phyloP scores from a whole-genome alignment of 2,797 vertebrate genomes.

The Cynodonichthys magdalenae region DNA sequence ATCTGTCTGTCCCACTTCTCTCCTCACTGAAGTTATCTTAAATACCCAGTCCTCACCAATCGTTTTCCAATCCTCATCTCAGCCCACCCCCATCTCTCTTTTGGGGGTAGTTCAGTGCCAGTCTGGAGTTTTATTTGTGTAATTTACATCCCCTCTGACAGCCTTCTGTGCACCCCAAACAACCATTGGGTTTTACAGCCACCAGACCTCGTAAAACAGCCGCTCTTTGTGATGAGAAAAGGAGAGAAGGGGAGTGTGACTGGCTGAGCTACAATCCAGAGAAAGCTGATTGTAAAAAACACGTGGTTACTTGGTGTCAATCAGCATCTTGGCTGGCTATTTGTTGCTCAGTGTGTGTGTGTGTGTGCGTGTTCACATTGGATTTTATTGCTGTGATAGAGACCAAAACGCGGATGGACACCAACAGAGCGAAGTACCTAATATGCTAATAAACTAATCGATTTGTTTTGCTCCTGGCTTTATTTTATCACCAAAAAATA shows the following conservation, averaged over 20 bases:
- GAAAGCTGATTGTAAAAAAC: slow-evolving; percentile 67
- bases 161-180: slow-evolving; percentile 63
- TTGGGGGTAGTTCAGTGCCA: slow-evolving; percentile 64
- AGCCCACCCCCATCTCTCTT: slow-evolving; percentile 31
- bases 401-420: not conserved
- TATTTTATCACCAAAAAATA: too few relatives aligned
- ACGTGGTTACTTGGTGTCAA: slow-evolving; percentile 46
- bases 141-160: slow-evolving; percentile 77
- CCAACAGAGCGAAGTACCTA: not conserved
- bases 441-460: too few relatives aligned
- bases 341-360: slow-evolving; percentile 14
- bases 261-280: slow-evolving; percentile 63
- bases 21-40: slow-evolving; percentile 50
- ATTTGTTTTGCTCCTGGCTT: too few relatives aligned
- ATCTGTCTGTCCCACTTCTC: slow-evolving; percentile 17
- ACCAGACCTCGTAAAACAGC: slow-evolving; percentile 75
- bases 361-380: slow-evolving; percentile 4
- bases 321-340: slow-evolving; percentile 44
- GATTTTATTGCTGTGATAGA: not conserved
- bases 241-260: slow-evolving; percentile 36
- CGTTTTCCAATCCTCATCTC: slow-evolving; percentile 1
- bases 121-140: slow-evolving; percentile 76
- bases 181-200: slow-evolving; percentile 73
- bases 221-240: slow-evolving; percentile 68
- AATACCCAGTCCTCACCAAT: slow-evolving; percentile 23